Percentiles rank a stretch among this genome's conserved stretches.
These are phyloP conservation scores for Drosophila mulleri DNA, from an alignment of 2,888 invertebrate genomes.

Conservation along the genomic window DNA sequence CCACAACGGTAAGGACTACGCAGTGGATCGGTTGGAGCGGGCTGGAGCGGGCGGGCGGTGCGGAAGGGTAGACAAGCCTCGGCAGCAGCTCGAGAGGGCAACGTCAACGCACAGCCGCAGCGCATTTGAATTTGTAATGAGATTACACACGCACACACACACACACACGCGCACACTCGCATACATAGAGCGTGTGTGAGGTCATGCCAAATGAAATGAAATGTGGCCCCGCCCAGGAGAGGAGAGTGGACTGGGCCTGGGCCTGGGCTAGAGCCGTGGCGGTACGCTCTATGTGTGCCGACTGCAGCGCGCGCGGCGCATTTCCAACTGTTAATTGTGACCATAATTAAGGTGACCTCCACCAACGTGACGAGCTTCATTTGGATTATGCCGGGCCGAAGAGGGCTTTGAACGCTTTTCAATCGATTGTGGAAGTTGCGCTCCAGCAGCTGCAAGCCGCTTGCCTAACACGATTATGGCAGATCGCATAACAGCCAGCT, in stretches of 20 bases:
- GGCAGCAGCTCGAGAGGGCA: slow-evolving; percentile 26
- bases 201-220: slow-evolving; percentile 63
- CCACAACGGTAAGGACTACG: slow-evolving; percentile 24
- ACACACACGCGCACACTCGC: not conserved
- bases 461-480: not conserved
- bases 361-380: slow-evolving; percentile 39
- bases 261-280: not conserved
- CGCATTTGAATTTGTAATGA: slow-evolving; percentile 80
- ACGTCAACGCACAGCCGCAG: slow-evolving; percentile 44
- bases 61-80: not conserved
- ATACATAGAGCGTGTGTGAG: slow-evolving; percentile 12
- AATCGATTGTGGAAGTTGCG: slow-evolving; percentile 8
- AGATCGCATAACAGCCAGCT: slow-evolving; percentile 2
- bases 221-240: slow-evolving; percentile 46
- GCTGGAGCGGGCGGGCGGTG: too few relatives aligned
- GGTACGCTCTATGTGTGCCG: slow-evolving; percentile 43
- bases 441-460: not conserved
- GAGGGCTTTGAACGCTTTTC: slow-evolving; percentile 8
- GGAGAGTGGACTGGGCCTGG: not conserved
- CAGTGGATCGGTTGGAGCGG: slow-evolving; percentile 7
- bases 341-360: slow-evolving; percentile 77
- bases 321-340: slow-evolving; percentile 74
- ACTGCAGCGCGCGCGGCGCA: slow-evolving; percentile 40
- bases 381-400: slow-evolving; percentile 21
- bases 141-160: slow-evolving; percentile 60